Percentiles rank a stretch among this genome's conserved stretches.
phyloP scores from a whole-genome alignment of 2,113 vertebrate species.

The Sylvietta virens region DNA sequence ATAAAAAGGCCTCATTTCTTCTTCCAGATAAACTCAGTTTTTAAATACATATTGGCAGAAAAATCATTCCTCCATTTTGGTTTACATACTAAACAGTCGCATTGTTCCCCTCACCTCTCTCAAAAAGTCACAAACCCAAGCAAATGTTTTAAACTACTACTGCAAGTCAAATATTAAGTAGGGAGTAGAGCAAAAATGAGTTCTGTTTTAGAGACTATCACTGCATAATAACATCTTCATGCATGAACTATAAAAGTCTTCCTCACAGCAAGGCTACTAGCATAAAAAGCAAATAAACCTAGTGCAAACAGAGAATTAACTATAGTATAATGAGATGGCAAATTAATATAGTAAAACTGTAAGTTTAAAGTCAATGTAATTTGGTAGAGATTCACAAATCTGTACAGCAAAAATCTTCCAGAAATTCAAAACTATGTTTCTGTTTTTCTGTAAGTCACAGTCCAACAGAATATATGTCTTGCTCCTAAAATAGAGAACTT shows the following conservation, averaged over 20 bases:
- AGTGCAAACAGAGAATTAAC: neutral
- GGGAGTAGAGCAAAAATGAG: neutral
- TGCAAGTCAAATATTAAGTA: neutral
- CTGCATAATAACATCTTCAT: neutral
- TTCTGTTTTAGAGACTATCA: neutral
- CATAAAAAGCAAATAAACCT: neutral
- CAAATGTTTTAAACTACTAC: neutral
- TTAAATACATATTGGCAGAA: neutral
- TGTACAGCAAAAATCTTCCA: neutral
- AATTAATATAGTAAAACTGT: constrained; percentile 11
- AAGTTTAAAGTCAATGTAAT: neutral
- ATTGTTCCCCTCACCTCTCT: accelerated
- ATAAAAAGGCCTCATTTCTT: neutral
- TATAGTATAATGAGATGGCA: neutral
- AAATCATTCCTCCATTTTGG: neutral
- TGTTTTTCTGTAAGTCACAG: neutral
- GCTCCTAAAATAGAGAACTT: neutral
- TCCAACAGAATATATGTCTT: neutral
- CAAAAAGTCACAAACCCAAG: neutral
- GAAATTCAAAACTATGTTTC: neutral
- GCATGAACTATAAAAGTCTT: neutral
- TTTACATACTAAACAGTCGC: neutral
- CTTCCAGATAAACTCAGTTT: neutral
- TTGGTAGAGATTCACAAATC: neutral
- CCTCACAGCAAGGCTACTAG: neutral